Evolutionary conservation across 2,113 vertebrate species (phyloP).

Genomic region (Talpa occidentalis): DNA sequence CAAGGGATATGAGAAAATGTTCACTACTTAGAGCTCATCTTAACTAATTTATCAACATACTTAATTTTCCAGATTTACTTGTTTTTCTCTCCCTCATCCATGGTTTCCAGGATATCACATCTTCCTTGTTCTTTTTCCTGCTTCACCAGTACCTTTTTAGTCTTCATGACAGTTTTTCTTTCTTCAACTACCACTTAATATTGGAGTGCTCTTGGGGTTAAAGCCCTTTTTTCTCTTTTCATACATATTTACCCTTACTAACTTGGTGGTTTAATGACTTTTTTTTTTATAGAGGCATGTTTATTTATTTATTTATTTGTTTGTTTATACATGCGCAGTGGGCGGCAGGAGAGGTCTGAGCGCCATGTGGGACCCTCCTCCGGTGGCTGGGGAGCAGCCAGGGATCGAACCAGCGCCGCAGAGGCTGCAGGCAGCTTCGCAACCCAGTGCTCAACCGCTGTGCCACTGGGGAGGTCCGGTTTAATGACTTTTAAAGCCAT

Average conservation of each 20-base stretch:
- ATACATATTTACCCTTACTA: neutral
- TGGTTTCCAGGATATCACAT: neutral
- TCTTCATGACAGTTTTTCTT: neutral
- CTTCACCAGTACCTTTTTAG: neutral
- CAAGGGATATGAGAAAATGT: neutral
- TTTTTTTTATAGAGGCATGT: too few species aligned
- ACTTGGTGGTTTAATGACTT: neutral
- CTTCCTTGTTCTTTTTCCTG: too few species aligned
- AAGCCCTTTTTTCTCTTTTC: neutral
- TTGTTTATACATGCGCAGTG: too few species aligned
- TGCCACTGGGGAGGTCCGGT: too few species aligned
- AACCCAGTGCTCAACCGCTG: too few species aligned
- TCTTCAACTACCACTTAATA: neutral
- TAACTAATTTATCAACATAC: neutral
- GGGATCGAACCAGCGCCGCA: too few species aligned
- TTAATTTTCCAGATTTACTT: neutral
- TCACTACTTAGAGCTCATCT: neutral
- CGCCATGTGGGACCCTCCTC: too few species aligned
- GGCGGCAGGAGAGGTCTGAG: too few species aligned
- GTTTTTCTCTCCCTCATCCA: neutral
- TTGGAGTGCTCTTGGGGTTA: neutral
- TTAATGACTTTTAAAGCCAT: neutral
- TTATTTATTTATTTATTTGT: too few species aligned
- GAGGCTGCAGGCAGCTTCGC: too few species aligned
- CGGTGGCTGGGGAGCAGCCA: too few species aligned